phyloP scores from a whole-genome alignment of 2,797 vertebrate genomes.

The Melanotaenia maccullochi region DNA sequence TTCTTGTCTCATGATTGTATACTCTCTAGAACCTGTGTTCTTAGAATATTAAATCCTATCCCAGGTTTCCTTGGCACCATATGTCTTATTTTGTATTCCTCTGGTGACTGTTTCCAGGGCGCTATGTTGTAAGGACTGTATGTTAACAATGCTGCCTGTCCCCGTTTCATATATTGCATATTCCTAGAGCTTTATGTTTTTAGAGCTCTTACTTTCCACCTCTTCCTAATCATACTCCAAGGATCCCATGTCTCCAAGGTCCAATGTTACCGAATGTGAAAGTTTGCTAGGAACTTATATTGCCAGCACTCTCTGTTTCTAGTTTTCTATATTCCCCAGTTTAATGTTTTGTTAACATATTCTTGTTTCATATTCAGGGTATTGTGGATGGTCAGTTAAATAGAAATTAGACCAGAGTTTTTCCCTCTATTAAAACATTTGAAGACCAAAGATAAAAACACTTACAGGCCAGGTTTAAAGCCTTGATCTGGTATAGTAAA shows the following conservation, averaged over 20 bases:
- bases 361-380: background rate
- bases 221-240: background rate
- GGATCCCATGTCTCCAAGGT: background rate
- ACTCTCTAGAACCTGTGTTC: background rate
- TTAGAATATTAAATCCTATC: background rate
- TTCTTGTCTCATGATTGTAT: background rate
- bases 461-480: slow-evolving; percentile 29
- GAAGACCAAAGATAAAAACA: slow-evolving; percentile 42
- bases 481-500: slow-evolving; percentile 40
- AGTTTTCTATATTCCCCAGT: background rate
- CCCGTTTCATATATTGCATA: too few species aligned
- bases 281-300: too few species aligned
- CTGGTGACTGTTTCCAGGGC: background rate
- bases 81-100: background rate
- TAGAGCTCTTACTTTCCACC: too few species aligned
- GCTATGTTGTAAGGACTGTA: background rate
- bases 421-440: slow-evolving; percentile 22
- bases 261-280: background rate
- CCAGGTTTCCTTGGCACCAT: background rate
- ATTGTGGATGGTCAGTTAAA: background rate
- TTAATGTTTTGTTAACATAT: background rate
- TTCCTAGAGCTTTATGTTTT: too few species aligned
- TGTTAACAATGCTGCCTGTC: too few species aligned
- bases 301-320: too few species aligned
- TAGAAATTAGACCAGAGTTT: slow-evolving; percentile 29